Evolutionary conservation across 2,888 invertebrate species (phyloP).

Genomic region (Cistogaster globosa): DNA sequence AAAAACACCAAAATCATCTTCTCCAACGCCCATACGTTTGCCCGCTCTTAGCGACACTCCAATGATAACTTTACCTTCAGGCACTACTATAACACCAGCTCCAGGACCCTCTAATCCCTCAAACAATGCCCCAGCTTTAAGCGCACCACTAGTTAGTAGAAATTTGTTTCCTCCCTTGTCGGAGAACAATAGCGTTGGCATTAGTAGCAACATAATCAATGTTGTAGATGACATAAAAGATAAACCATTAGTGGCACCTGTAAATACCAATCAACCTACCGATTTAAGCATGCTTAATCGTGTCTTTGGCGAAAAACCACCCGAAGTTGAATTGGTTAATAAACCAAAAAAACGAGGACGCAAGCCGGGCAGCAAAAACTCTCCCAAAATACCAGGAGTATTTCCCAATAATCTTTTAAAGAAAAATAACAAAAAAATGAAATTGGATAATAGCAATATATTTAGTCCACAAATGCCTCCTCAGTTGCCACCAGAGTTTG

Average conservation of each 20-base stretch:
- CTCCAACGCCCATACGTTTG: constrained; percentile 61
- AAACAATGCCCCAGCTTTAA: not conserved
- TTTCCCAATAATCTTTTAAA: constrained; percentile 60
- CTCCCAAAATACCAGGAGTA: constrained; percentile 67
- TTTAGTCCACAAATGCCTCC: constrained; percentile 50
- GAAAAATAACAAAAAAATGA: constrained; percentile 73
- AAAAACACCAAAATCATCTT: constrained; percentile 72
- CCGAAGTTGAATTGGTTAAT: constrained; percentile 52
- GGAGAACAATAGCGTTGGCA: not conserved
- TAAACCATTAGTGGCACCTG: constrained; percentile 1
- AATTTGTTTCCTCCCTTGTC: constrained; percentile 52
- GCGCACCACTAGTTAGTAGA: constrained; percentile 18
- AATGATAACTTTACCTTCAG: constrained; percentile 80
- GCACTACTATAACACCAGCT: constrained; percentile 81
- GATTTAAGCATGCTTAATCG: constrained; percentile 67
- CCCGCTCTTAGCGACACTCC: constrained; percentile 69
- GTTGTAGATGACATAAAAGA: constrained; percentile 63
- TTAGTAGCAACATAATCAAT: constrained; percentile 49
- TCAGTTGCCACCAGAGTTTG: constrained; percentile 58
- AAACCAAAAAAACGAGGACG: constrained; percentile 81
- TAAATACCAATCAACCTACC: constrained; percentile 38
- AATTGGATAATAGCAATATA: constrained; percentile 57
- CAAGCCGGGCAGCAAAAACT: constrained; percentile 80
- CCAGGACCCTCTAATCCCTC: constrained; percentile 53
- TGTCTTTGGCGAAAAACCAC: constrained; percentile 60